Evolutionary conservation across 2,113 vertebrate species (phyloP).

Genomic region (Pedetes capensis): DNA sequence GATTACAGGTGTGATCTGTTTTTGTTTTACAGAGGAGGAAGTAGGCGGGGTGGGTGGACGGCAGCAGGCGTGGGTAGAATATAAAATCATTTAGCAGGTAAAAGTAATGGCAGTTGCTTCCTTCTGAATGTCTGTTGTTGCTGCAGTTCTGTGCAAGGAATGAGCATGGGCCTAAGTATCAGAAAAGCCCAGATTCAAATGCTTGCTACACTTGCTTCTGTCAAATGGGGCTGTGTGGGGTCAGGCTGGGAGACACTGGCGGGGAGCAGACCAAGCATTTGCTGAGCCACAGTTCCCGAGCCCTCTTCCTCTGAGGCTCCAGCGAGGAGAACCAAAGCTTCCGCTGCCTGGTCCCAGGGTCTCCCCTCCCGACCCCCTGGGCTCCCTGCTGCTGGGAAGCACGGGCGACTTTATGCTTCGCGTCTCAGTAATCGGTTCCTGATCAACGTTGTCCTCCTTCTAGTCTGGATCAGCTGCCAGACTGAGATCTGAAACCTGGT

Average conservation of each 20-base stretch:
- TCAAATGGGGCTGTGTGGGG: no score
- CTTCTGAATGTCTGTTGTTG: not conserved
- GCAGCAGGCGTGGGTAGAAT: not conserved
- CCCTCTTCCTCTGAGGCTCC: rapidly evolving
- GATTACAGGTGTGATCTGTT: no score
- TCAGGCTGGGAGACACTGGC: rapidly evolving
- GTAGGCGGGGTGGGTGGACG: not conserved
- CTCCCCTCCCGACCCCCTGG: rapidly evolving
- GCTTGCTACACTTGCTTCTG: not conserved
- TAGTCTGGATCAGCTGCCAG: not conserved
- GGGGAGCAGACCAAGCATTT: rapidly evolving
- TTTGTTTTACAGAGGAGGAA: not conserved
- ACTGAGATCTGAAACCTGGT: not conserved
- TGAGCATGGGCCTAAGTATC: not conserved
- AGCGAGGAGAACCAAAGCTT: not conserved
- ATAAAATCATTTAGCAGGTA: not conserved
- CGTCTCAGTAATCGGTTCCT: not conserved
- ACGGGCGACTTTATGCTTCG: not conserved
- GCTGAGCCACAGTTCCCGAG: rapidly evolving
- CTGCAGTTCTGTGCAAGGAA: not conserved
- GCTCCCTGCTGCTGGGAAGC: not conserved
- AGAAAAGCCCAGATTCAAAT: not conserved
- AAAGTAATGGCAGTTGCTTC: not conserved
- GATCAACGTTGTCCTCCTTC: not conserved
- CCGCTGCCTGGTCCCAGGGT: rapidly evolving